A percentile compares a stretch with the other conserved stretches of the same genome.
phyloP scores from a whole-genome alignment of 2,888 invertebrate species.

The Ophioninae sp. region DNA sequence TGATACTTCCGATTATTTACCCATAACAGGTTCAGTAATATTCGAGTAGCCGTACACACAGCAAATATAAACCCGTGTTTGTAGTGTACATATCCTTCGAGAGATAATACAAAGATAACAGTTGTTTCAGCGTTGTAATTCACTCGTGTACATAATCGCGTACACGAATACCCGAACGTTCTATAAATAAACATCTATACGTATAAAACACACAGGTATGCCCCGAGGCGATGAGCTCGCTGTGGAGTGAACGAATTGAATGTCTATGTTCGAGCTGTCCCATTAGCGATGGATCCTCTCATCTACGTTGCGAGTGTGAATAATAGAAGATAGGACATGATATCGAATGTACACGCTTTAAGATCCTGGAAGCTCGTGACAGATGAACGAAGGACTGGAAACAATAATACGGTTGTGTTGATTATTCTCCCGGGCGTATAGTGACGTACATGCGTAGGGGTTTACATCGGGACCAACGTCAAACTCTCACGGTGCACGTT shows the following conservation, averaged over 20 bases:
- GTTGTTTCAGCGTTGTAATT: conserved; percentile 3
- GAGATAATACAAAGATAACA: neutral
- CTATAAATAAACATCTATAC: neutral
- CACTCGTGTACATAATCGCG: neutral
- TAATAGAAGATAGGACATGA: neutral
- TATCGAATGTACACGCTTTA: neutral
- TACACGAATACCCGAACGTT: neutral
- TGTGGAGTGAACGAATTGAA: neutral
- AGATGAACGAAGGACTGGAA: neutral
- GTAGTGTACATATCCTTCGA: neutral
- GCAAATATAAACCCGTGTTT: neutral
- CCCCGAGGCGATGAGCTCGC: neutral
- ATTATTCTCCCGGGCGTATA: neutral
- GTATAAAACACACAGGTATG: neutral
- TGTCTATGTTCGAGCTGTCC: neutral
- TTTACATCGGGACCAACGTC: no score
- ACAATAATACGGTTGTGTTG: neutral
- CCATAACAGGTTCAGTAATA: no score
- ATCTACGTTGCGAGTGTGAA: neutral
- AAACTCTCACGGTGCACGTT: no score
- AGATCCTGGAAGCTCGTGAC: neutral
- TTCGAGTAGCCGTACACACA: neutral
- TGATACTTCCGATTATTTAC: no score
- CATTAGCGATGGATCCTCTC: neutral
- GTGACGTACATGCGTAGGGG: no score